A percentile compares a stretch with the other conserved stretches of the same genome.
These are phyloP conservation scores for Struthidea cinerea DNA, from an alignment of 2,113 vertebrate species.

Conservation along the genomic window DNA sequence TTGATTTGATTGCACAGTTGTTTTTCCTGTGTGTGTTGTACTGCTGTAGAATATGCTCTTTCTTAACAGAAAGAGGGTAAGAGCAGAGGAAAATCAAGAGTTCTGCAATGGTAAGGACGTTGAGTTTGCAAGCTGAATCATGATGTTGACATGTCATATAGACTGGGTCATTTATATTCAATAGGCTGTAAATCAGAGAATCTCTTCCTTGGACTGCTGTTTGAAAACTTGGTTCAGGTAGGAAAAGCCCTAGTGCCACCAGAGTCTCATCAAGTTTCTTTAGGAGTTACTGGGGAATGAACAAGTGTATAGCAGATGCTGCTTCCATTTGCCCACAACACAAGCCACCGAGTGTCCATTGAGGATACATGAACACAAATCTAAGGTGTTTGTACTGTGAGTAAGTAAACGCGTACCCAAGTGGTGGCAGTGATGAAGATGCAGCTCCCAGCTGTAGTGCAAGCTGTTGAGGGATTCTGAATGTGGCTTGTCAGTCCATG, in stretches of 20 bases:
- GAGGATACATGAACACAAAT: rapidly evolving
- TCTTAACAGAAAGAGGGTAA: not conserved
- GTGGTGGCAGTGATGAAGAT: not conserved
- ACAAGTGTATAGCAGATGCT: not conserved
- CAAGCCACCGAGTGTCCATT: rapidly evolving
- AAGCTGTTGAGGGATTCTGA: not conserved
- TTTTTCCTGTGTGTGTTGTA: not conserved
- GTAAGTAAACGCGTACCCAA: not conserved
- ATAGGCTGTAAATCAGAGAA: not conserved
- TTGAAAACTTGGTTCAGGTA: not conserved
- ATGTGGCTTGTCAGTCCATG: not conserved
- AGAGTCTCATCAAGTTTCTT: not conserved
- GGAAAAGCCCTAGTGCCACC: not conserved
- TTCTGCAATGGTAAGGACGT: rapidly evolving
- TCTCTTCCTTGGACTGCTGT: not conserved
- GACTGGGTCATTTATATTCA: not conserved
- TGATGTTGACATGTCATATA: not conserved
- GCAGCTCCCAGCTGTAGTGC: not conserved
- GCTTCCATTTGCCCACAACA: not conserved
- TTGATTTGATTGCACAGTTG: not conserved
- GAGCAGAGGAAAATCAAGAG: not conserved
- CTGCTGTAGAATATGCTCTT: not conserved
- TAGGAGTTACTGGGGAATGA: not conserved
- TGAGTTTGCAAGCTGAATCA: not conserved
- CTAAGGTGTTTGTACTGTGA: not conserved